Evolutionary conservation across 1,140 invertebrate genomes (phyloP).

Genomic region (Ostrea edulis): DNA sequence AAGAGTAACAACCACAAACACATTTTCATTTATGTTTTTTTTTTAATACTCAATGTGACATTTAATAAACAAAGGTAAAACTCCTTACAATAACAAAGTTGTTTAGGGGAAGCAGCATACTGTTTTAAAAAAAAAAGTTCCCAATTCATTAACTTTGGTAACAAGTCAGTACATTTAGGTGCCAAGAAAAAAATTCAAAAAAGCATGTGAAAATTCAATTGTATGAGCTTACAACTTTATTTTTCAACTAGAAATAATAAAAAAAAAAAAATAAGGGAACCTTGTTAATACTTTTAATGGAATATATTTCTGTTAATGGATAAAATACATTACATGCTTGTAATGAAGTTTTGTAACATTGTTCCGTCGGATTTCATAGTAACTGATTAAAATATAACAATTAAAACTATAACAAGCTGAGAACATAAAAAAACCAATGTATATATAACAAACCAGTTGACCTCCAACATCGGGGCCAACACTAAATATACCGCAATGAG

Average conservation of each 20-base stretch:
- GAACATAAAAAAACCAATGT: conserved; percentile 22
- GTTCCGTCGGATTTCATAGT: conserved; percentile 1
- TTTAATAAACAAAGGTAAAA: conserved; percentile 28
- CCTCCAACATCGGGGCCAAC: not conserved
- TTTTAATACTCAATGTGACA: conserved; percentile 35
- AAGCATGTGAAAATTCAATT: not conserved
- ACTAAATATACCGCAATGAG: conserved; percentile 12
- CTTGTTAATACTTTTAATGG: too few species aligned
- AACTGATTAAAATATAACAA: not conserved
- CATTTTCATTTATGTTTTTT: not conserved
- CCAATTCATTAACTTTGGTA: not conserved
- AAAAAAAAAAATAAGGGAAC: too few species aligned
- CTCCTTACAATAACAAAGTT: not conserved
- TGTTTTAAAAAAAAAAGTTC: not conserved
- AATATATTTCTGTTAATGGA: not conserved
- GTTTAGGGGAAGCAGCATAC: not conserved
- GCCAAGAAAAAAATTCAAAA: not conserved
- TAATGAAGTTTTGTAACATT: not conserved
- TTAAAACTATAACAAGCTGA: conserved; percentile 34
- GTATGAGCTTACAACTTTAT: too few species aligned
- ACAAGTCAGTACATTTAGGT: not conserved
- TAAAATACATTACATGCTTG: not conserved
- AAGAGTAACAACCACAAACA: not conserved
- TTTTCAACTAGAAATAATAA: too few species aligned
- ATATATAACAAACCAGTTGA: not conserved